These are phyloP conservation scores for Engystomops pustulosus DNA, from an alignment of 2,113 vertebrate species.

Conservation along the genomic window DNA sequence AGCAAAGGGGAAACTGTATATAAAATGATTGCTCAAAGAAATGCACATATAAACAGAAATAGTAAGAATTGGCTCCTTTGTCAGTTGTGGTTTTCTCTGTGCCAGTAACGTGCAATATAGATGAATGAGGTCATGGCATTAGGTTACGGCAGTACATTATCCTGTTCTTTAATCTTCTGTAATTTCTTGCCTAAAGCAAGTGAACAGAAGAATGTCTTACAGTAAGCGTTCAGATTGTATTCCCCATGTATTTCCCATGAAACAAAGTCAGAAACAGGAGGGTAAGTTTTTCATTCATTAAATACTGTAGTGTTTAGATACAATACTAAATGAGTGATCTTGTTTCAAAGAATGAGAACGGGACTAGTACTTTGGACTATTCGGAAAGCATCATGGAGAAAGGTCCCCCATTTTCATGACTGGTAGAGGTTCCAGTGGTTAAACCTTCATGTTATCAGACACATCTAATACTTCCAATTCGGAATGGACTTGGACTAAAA, in stretches of 20 bases:
- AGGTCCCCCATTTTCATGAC: too few relatives aligned
- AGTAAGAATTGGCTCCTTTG: not conserved
- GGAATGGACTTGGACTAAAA: too few relatives aligned
- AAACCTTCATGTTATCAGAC: too few relatives aligned
- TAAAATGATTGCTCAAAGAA: not conserved
- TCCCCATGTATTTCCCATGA: too few relatives aligned
- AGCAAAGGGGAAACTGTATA: not conserved
- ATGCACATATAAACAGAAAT: not conserved
- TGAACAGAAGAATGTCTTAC: not conserved
- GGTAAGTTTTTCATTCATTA: not conserved
- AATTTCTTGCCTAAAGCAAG: not conserved
- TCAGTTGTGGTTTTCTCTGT: not conserved
- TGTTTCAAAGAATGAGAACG: too few relatives aligned
- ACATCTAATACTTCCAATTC: too few relatives aligned
- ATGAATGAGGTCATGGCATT: not conserved
- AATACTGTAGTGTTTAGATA: too few relatives aligned
- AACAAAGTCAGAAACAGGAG: not conserved
- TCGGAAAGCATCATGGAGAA: too few relatives aligned
- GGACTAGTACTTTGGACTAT: too few relatives aligned
- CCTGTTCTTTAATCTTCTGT: not conserved
- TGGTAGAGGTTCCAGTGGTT: too few relatives aligned
- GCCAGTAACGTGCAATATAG: slow-evolving; percentile 6
- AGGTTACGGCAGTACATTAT: not conserved
- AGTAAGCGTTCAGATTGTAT: not conserved
- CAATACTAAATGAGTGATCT: too few relatives aligned